These are phyloP conservation scores for Puffinus mauretanicus DNA, from an alignment of 2,113 vertebrate species.

Conservation along the genomic window DNA sequence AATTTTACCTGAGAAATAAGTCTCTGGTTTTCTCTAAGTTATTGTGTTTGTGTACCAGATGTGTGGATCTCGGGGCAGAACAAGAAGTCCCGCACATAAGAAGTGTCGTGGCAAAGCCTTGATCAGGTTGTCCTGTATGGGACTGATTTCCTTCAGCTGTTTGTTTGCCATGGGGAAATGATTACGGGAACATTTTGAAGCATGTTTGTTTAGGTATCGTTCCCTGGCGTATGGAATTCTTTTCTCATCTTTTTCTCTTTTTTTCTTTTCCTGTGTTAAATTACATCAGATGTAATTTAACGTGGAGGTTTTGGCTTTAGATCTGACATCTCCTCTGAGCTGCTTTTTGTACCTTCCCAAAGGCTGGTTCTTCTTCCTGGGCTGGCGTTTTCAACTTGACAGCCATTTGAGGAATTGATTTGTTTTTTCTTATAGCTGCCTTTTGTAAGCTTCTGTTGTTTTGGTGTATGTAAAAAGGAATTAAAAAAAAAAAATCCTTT, in stretches of 20 bases:
- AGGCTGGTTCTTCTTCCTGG: not conserved
- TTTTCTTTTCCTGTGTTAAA: not conserved
- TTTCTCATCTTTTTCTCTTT: not conserved
- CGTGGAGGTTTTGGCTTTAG: constrained; percentile 3
- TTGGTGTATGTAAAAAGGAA: not conserved
- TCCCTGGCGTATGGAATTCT: not conserved
- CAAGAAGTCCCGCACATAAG: not conserved
- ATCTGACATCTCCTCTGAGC: not conserved
- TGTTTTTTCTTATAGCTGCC: not conserved
- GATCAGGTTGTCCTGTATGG: not conserved
- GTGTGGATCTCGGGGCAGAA: not conserved
- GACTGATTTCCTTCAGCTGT: not conserved
- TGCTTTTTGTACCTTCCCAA: not conserved
- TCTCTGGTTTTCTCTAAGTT: not conserved
- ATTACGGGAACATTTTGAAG: not conserved
- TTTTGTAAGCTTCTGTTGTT: not conserved
- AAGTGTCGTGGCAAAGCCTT: not conserved
- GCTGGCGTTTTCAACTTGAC: not conserved
- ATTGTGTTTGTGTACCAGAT: not conserved
- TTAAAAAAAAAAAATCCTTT: not conserved
- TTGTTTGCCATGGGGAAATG: not conserved
- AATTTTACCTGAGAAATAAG: not conserved
- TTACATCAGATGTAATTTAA: not conserved
- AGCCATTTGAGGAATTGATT: not conserved
- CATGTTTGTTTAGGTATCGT: accelerated